Evolutionary conservation across 2,797 vertebrate genomes (phyloP), one percentile per base, ranked within the genome.

Genomic region (Serranus cabrilla): DNA sequence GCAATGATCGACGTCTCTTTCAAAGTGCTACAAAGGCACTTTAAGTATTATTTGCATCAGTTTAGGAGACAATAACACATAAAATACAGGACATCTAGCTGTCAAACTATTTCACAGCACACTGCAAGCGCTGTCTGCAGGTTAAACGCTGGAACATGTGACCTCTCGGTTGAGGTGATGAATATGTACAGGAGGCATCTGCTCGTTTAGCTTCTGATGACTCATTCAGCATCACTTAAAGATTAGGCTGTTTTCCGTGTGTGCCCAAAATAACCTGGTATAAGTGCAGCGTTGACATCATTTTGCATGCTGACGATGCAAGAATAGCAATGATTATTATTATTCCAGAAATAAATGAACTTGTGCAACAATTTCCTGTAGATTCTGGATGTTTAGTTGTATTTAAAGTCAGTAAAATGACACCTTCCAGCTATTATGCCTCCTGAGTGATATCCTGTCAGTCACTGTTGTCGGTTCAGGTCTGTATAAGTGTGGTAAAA

Each of bases 1-100:
- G 31, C 46, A 16, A 16, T 20, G 23, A 73, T 49, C 7, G 13
- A 54, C 71, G 64, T 78, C 27, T 77, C 67, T 58, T 49, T 82
- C 34, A 78, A 67, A 60, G 51, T 34, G 17, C 46, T n/a, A 37
- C 56, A 43, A 61, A 43, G 68, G 51, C 45, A n/a, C 49, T 61
- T 55, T 59, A 31, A 64, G 70, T 67, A 42, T 6, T 7, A 14
- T 12, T 25, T 20, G 59, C 13, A 47, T 64, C 8, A 45, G 43
- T 64, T 43, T 27, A 2, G n/a, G n/a, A 52, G 34, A 55, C 7
- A 2, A 40, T n/a, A 59, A 47, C 42, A 43, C 43, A 58, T 40
- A 52, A 39, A 70, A 45, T 20, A 47, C 46, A 46, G 37, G 20
- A 75, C 57, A 27, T 69, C 52, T 40, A 56, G 16, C 54, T 42